Conservation (phyloP, 2,888 invertebrate species). For the Hypsopygia costalis region DNA sequence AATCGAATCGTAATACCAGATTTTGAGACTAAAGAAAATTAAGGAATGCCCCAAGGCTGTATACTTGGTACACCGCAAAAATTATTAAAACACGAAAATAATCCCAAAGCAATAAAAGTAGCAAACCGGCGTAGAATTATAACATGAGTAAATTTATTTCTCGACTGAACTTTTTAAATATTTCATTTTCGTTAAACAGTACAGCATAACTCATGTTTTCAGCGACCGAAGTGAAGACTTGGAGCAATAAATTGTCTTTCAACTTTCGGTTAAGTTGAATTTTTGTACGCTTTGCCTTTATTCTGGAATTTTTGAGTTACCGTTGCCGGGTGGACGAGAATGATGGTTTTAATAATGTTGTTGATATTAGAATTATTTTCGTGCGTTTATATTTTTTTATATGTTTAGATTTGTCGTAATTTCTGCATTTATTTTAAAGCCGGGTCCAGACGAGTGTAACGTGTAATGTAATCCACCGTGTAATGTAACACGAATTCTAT, state of each 20-base stretch:
- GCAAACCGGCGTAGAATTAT: slow-evolving; percentile 4
- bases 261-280: slow-evolving; percentile 34
- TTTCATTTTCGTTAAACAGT: slow-evolving; percentile 45
- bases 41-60: not conserved
- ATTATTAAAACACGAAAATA: slow-evolving; percentile 3
- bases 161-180: slow-evolving; percentile 32
- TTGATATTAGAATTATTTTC: not conserved
- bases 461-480: too few species aligned
- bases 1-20: too few species aligned
- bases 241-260: slow-evolving; percentile 50
- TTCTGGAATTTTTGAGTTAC: slow-evolving; percentile 1
- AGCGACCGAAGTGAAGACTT: slow-evolving; percentile 34
- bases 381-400: not conserved
- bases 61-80: not conserved
- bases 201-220: slow-evolving; percentile 50
- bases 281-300: slow-evolving; percentile 2
- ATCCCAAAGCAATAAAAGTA: slow-evolving; percentile 7
- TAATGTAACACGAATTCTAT: too few species aligned
- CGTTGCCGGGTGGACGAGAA: not conserved
- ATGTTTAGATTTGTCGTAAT: too few species aligned
- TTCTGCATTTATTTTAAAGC: too few species aligned
- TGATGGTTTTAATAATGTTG: not conserved
- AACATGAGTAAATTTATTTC: slow-evolving; percentile 7
- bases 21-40: not conserved
- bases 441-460: too few species aligned